These are phyloP conservation scores for Hermetia illucens DNA, from an alignment of 1,140 invertebrate species.

Conservation along the genomic window DNA sequence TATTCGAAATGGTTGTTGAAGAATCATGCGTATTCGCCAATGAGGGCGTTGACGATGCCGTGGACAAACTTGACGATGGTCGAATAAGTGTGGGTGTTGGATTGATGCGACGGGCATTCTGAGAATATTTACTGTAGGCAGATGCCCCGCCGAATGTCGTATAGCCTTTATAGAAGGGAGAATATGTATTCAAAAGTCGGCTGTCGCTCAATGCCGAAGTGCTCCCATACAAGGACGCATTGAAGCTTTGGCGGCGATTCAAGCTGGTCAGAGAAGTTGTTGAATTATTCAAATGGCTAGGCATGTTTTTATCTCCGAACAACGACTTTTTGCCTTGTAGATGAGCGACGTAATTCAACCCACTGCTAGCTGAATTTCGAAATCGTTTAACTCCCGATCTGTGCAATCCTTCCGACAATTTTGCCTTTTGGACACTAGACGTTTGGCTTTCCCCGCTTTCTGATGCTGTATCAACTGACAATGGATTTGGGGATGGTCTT, in stretches of 20 bases:
- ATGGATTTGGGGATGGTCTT: too few species aligned
- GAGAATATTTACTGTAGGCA: conserved; percentile 38
- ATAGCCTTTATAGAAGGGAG: conserved; percentile 68
- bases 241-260: conserved; percentile 17
- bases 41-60: conserved; percentile 10
- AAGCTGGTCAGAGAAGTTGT: conserved; percentile 23
- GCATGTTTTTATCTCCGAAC: conserved; percentile 11
- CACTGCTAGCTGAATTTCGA: conserved; percentile 12
- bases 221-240: conserved; percentile 26
- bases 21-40: conserved; percentile 11
- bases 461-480: background rate
- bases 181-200: conserved; percentile 25
- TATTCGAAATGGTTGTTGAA: conserved; percentile 36
- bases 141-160: conserved; percentile 68
- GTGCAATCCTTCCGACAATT: conserved; percentile 8
- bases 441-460: conserved; percentile 6
- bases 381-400: conserved; percentile 6
- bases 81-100: conserved; percentile 9
- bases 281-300: conserved; percentile 17
- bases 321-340: conserved; percentile 24
- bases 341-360: conserved; percentile 21
- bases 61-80: conserved; percentile 16
- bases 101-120: conserved; percentile 18
- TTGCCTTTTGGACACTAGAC: background rate
- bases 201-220: conserved; percentile 27